Conservation (phyloP, 2,797 vertebrate genomes). For the Apodemus agrarius region DNA sequence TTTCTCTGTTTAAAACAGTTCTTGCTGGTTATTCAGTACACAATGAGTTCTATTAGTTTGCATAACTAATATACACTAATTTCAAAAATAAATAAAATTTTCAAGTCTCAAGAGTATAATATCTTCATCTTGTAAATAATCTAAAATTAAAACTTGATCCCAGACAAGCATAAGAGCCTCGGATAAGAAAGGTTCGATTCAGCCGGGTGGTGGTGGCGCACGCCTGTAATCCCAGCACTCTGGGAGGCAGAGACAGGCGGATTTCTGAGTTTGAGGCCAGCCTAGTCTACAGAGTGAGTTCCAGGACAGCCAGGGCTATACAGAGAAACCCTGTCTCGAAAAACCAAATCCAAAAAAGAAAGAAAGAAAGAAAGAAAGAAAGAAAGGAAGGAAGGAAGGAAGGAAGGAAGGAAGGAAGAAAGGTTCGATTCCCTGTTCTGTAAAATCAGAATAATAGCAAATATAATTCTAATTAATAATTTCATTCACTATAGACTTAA, state of each 20-base stretch:
- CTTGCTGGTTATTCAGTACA: slow-evolving; percentile 33
- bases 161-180: slow-evolving; percentile 15
- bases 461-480: not conserved
- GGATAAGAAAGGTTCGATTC: slow-evolving; percentile 33
- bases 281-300: no score
- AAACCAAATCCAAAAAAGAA: no score
- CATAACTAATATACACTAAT: not conserved
- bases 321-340: no score
- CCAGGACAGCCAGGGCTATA: no score
- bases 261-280: no score
- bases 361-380: slow-evolving; percentile 37
- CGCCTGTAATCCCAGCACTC: no score
- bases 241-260: no score
- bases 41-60: not conserved
- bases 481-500: not conserved
- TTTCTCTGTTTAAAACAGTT: slow-evolving; percentile 56
- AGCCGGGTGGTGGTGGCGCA: no score
- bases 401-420: slow-evolving; percentile 37
- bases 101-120: slow-evolving; percentile 11
- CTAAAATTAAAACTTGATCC: slow-evolving; percentile 42
- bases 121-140: slow-evolving; percentile 54
- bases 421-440: slow-evolving; percentile 22
- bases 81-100: not conserved
- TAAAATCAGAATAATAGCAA: slow-evolving; percentile 40
- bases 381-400: slow-evolving; percentile 33